Evolutionary conservation across 1,140 invertebrate genomes (phyloP), one percentile per base, ranked within the genome.

Genomic region (Oedothorax gibbosus): DNA sequence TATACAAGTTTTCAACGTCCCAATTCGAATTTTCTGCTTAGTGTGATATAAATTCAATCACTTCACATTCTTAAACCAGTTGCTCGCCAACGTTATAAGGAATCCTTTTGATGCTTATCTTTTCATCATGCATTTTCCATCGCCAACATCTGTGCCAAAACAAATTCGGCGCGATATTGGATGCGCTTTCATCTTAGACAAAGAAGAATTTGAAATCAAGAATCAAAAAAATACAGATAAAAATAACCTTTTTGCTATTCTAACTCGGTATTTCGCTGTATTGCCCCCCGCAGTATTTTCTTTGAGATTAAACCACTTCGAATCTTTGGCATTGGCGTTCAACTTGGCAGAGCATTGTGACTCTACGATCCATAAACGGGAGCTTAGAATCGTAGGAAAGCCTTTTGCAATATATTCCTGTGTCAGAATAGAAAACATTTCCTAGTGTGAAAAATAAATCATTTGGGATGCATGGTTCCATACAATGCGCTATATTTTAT

Each of bases 91-190:
- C 68, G 51, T 51, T 35, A 35, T n/a, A 68, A 68, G 15, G 18
- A 71, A 71, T 71, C 54, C 18, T 54, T n/a, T 50, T 65, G 9
- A 54, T 79, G 35, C 35, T 79, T 56, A 53, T 54, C n/a, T 35
- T 15, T 69, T 71, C 12, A 18, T 14, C 66, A 56, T 57, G 65
- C 78, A 80, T 80, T 20, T 80, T 80, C 78, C 51, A 80, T 80
- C 78, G 51, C 54, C 35, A 65, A 64, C 78, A 80, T 80, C 66
- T 80, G 78, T 71, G 78, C 78, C 66, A 51, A 80, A 80, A 60
- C 78, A 80, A 80, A 80, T 80, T 80, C 66, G 71, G 65, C 78
- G 78, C 54, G 66, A 80, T 80, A 80, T 80, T 80, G 78, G 78
- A 80, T 57, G 65, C 66, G 78, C 66, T 80, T 71, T 80, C 78